Conservation (phyloP, 2,888 invertebrate species). For the Vandiemenella viatica region DNA sequence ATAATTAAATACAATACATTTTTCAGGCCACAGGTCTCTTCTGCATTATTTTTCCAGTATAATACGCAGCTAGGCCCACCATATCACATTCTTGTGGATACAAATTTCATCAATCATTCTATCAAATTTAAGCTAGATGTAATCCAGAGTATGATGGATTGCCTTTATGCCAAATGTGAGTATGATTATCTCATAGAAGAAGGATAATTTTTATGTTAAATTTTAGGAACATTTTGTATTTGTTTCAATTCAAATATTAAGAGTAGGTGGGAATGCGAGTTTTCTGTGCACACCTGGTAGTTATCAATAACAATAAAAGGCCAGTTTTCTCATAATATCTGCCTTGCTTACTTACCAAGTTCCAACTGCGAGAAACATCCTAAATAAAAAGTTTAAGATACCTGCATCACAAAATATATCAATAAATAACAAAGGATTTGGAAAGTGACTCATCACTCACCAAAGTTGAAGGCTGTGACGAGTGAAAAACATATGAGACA, state of each 20-base stretch:
- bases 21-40: conserved; percentile 59
- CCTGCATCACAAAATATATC: no score
- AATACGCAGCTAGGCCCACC: conserved; percentile 97
- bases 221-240: conserved; percentile 6
- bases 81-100: conserved; percentile 90
- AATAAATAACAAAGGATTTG: no score
- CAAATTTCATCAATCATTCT: conserved; percentile 97
- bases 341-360: no score
- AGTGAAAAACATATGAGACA: no score
- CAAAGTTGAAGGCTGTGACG: no score
- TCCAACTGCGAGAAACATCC: no score
- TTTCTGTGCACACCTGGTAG: no score
- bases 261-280: no score
- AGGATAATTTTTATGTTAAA: not conserved
- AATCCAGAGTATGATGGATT: conserved; percentile 96
- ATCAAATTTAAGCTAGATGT: conserved; percentile 96
- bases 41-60: conserved; percentile 93
- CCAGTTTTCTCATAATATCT: no score
- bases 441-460: no score
- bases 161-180: conserved; percentile 83
- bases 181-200: conserved; percentile 6
- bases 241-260: not conserved
- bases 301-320: no score
- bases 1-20: conserved; percentile 3
- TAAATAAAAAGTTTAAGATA: no score